A percentile compares a stretch with the other conserved stretches of the same genome.
phyloP scores from a whole-genome alignment of 2,113 vertebrate genomes.

The Eulacestoma nigropectus region DNA sequence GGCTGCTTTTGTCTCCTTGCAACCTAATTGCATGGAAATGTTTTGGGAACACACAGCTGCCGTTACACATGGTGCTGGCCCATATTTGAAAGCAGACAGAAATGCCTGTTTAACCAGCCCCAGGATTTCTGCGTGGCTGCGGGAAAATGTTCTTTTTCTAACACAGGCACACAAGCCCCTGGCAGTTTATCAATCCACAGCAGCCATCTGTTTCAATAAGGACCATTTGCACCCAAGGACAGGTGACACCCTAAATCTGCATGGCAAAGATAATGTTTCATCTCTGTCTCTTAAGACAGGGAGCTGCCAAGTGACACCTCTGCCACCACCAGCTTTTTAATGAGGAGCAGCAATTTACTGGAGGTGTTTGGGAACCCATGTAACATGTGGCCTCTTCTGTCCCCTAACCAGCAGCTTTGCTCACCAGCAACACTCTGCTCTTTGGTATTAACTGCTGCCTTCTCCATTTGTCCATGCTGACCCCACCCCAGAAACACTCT shows the following conservation, averaged over 20 bases:
- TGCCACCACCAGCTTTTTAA: not conserved
- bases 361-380: not conserved
- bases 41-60: conserved; percentile 49
- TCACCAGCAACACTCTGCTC: not conserved
- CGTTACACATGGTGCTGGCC: not conserved
- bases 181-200: not conserved
- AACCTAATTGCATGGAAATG: conserved; percentile 14
- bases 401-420: not conserved
- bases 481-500: not conserved
- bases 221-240: not conserved
- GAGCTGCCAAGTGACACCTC: not conserved
- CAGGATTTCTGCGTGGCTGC: not conserved
- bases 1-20: not conserved
- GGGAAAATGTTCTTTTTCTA: not conserved
- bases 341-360: not conserved
- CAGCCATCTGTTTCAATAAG: not conserved
- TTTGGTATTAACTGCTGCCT: not conserved
- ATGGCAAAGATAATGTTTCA: not conserved
- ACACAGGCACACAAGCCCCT: not conserved
- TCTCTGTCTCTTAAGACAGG: not conserved
- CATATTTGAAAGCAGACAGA: not conserved
- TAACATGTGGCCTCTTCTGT: not conserved
- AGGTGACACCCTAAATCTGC: not conserved
- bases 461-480: not conserved
- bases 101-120: not conserved